Percentiles rank a stretch among this genome's conserved stretches.
These are phyloP conservation scores for Oreochromis niloticus DNA, from an alignment of 2,113 vertebrate species.

Conservation along the genomic window DNA sequence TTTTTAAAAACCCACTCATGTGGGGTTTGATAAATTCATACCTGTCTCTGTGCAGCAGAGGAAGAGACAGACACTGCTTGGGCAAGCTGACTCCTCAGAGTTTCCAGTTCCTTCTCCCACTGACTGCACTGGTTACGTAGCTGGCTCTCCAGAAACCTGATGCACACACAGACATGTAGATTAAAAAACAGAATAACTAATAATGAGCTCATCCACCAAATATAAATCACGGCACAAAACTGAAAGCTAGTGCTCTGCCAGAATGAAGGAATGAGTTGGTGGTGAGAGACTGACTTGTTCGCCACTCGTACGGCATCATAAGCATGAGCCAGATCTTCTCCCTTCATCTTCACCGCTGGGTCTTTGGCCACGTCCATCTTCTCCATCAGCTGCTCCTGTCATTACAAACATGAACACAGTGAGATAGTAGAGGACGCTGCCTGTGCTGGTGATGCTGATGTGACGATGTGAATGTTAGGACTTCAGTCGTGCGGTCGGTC, in stretches of 20 bases:
- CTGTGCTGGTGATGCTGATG: background rate
- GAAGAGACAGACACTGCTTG: conserved; percentile 1
- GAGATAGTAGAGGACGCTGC: background rate
- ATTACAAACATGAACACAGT: background rate
- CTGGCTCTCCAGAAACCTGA: conserved; percentile 74
- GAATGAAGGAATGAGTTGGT: background rate
- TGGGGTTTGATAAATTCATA: background rate
- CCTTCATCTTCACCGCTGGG: conserved; percentile 47
- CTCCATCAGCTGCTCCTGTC: conserved; percentile 62
- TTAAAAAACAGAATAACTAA: background rate
- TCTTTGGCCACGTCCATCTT: conserved; percentile 66
- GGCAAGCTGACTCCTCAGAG: conserved; percentile 37
- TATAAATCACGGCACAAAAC: background rate
- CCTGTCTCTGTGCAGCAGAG: conserved; percentile 39
- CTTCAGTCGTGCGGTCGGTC: background rate
- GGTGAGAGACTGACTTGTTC: conserved; percentile 71
- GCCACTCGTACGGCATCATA: conserved; percentile 74
- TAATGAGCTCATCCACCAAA: background rate
- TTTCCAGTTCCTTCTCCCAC: conserved; percentile 58
- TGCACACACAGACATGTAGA: background rate
- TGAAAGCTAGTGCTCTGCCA: background rate
- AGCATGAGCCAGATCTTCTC: conserved; percentile 68
- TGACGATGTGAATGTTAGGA: background rate
- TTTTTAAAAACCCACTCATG: background rate
- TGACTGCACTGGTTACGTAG: conserved; percentile 61